These are phyloP conservation scores for Spicauda simplicius DNA, from an alignment of 2,888 invertebrate species.

Conservation along the genomic window DNA sequence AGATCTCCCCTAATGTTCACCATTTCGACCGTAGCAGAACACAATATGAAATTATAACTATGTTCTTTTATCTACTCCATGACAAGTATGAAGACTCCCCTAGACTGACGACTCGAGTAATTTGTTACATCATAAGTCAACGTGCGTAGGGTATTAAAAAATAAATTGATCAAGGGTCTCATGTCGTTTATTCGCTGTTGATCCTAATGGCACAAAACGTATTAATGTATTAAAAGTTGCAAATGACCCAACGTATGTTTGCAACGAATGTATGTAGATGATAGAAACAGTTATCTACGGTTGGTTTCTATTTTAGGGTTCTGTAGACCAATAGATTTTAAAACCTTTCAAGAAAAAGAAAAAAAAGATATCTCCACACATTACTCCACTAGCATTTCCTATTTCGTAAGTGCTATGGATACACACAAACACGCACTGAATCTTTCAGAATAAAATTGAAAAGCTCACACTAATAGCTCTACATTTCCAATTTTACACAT, in stretches of 20 bases:
- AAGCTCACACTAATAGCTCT: too few relatives aligned
- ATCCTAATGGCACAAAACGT: slow-evolving; percentile 32
- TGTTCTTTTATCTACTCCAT: too few relatives aligned
- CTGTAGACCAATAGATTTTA: not conserved
- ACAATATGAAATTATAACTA: too few relatives aligned
- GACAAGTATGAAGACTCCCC: slow-evolving; percentile 9
- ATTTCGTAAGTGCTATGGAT: too few relatives aligned
- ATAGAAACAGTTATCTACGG: not conserved
- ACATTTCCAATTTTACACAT: too few relatives aligned
- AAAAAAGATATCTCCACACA: too few relatives aligned
- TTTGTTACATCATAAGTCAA: slow-evolving; percentile 36
- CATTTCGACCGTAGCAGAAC: too few relatives aligned
- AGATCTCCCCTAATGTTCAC: too few relatives aligned
- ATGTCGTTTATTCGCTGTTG: slow-evolving; percentile 33
- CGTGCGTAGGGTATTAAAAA: slow-evolving; percentile 33
- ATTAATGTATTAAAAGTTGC: slow-evolving; percentile 34
- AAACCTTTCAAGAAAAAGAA: too few relatives aligned
- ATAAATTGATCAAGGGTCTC: slow-evolving; percentile 34
- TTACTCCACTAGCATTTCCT: too few relatives aligned
- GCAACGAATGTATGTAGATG: slow-evolving; percentile 18
- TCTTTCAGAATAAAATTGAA: too few relatives aligned
- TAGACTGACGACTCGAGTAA: slow-evolving; percentile 1
- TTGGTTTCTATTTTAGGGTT: not conserved
- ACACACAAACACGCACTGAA: too few relatives aligned
- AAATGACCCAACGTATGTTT: slow-evolving; percentile 25